Evolutionary conservation across 1,140 invertebrate genomes (phyloP), one percentile per base, ranked within the genome.

Genomic region (Drosophila oshimai): DNA sequence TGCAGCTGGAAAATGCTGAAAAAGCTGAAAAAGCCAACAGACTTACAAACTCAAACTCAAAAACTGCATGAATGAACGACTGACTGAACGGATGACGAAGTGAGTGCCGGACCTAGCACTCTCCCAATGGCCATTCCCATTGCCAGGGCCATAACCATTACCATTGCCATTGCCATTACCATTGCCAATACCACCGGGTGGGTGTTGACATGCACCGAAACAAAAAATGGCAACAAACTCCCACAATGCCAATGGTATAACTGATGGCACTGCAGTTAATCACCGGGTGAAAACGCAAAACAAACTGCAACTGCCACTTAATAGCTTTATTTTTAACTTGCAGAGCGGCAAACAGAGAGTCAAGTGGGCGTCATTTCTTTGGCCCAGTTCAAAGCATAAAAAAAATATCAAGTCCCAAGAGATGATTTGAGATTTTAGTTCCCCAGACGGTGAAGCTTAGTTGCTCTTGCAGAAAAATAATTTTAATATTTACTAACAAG

Each of bases 251-350:
- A 36, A 60, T 72, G 61, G 53, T 54, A 34, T 28, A 44, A 49
- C 39, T 47, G 61, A 64, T 64, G 76, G 37, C 50, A 44, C 50
- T 18, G 57, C 55, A 50, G 18, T 58, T 26, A 37, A 44, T 57
- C 55, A 34, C 39, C 22, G 44, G 61, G 74, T 71, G 74, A 74
- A 84, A 79, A 57, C 49, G 55, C 50, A 58, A 86, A 74, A 46
- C 69, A 61, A 83, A 86, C 80, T 79, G 75, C 54, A 86, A 86
- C 74, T 74, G 70, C 70, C 64, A 74, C 70, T 83, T 86, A 86
- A 86, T 79, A 73, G 58, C 80, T 84, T 83, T 44, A 84, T 86
- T 83, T 77, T 70, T 18, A 70, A 44, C 58, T 33, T 58, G 13
- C 44, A 42, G 6, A 22, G 18, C 36, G 15, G 20, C 31, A 51